Evolutionary conservation across 2,888 invertebrate genomes (phyloP).

Genomic region (Leucozona laternaria): DNA sequence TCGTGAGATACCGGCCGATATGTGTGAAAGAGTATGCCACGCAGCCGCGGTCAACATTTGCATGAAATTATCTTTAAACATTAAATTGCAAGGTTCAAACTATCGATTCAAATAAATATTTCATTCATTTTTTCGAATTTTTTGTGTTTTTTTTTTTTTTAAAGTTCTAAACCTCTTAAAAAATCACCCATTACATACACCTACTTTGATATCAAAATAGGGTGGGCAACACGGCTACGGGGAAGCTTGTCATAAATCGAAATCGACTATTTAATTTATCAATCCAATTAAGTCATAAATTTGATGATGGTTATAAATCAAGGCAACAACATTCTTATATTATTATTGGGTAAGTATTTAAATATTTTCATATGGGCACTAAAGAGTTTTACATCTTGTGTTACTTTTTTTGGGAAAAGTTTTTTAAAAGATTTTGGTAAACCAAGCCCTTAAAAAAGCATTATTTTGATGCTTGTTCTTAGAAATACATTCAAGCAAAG

Average conservation of each 20-base stretch:
- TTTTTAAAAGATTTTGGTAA: not conserved
- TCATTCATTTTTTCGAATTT: too few relatives aligned
- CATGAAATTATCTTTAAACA: too few relatives aligned
- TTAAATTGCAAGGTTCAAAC: too few relatives aligned
- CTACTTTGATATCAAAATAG: too few relatives aligned
- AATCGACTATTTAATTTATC: slow-evolving; percentile 7
- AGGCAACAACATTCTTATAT: not conserved
- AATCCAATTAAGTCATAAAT: slow-evolving; percentile 20
- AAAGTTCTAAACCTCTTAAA: too few relatives aligned
- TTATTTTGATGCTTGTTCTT: too few relatives aligned
- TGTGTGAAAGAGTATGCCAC: too few relatives aligned
- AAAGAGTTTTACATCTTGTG: not conserved
- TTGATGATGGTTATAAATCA: slow-evolving; percentile 12
- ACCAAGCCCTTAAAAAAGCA: not conserved
- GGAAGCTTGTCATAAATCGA: slow-evolving; percentile 2
- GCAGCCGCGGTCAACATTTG: too few relatives aligned
- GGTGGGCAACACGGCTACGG: not conserved
- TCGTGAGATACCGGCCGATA: too few relatives aligned
- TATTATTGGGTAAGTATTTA: not conserved
- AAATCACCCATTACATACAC: too few relatives aligned
- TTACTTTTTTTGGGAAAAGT: not conserved
- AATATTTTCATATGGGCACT: not conserved
- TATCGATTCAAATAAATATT: too few relatives aligned
- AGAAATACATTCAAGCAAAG: not conserved
- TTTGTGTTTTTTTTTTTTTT: too few relatives aligned